Conservation (phyloP, 2,888 invertebrate genomes). For the Hyppa rectilinea region DNA sequence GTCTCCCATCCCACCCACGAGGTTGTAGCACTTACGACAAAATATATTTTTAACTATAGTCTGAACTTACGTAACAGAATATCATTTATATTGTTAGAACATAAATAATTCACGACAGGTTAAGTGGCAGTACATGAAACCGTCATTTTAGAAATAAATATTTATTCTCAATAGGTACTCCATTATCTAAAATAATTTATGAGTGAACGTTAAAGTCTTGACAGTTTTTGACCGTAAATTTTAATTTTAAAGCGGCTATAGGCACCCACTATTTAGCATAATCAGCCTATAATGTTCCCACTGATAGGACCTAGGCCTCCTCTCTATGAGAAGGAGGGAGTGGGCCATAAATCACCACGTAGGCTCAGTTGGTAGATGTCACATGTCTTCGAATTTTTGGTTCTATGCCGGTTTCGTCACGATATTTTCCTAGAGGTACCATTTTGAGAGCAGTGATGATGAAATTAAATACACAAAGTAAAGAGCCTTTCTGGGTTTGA, state of each 20-base stretch:
- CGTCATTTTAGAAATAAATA: slow-evolving; percentile 22
- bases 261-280: background rate
- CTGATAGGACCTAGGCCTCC: too few relatives aligned
- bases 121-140: background rate
- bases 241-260: background rate
- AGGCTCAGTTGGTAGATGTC: too few relatives aligned
- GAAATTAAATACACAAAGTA: too few relatives aligned
- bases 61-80: slow-evolving; percentile 20
- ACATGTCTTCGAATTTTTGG: too few relatives aligned
- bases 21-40: background rate
- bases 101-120: slow-evolving; percentile 29
- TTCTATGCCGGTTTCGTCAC: too few relatives aligned
- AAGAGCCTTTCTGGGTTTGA: too few relatives aligned
- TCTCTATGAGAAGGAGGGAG: too few relatives aligned
- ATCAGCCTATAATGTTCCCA: too few relatives aligned
- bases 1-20: slow-evolving; percentile 46
- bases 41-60: background rate
- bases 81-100: slow-evolving; percentile 4
- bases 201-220: background rate
- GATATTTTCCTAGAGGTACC: too few relatives aligned
- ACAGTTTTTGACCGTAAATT: background rate
- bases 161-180: background rate
- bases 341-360: too few relatives aligned
- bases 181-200: slow-evolving; percentile 13
- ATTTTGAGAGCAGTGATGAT: too few relatives aligned